phyloP scores from a whole-genome alignment of 2,797 vertebrate species.

The Coendou prehensilis region DNA sequence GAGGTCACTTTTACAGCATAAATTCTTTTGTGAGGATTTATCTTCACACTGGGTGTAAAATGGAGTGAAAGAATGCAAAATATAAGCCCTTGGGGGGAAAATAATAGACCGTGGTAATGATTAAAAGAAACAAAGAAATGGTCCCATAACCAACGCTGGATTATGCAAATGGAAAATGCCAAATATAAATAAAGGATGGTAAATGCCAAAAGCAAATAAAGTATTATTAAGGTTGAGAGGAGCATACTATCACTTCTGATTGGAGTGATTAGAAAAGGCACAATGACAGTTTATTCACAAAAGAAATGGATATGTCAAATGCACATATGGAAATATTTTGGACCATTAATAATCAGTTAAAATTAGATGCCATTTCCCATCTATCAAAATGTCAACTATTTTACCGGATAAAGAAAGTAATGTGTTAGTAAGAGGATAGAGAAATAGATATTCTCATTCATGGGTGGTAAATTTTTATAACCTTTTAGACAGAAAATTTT shows the following conservation, averaged over 20 bases:
- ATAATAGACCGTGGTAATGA: not conserved
- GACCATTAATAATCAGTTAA: not conserved
- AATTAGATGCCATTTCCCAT: not conserved
- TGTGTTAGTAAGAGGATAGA: not conserved
- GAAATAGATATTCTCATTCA: not conserved
- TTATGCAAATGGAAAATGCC: not conserved
- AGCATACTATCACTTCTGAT: not conserved
- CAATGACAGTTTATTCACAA: not conserved
- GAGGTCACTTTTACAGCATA: not conserved
- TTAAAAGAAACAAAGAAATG: not conserved
- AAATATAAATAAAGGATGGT: not conserved
- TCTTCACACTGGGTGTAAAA: not conserved
- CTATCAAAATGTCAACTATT: not conserved
- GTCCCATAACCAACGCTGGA: not conserved
- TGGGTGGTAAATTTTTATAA: not conserved
- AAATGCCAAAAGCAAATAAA: conserved; percentile 5
- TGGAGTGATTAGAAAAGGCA: not conserved
- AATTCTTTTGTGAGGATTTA: not conserved
- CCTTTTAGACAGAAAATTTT: not conserved
- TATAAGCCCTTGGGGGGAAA: not conserved
- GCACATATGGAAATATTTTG: not conserved
- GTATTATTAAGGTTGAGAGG: not conserved
- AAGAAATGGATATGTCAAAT: not conserved
- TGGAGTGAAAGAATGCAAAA: not conserved
- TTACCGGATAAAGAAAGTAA: not conserved